Evolutionary conservation across 2,888 invertebrate species (phyloP).

Genomic region (Sarcophaga variegata): DNA sequence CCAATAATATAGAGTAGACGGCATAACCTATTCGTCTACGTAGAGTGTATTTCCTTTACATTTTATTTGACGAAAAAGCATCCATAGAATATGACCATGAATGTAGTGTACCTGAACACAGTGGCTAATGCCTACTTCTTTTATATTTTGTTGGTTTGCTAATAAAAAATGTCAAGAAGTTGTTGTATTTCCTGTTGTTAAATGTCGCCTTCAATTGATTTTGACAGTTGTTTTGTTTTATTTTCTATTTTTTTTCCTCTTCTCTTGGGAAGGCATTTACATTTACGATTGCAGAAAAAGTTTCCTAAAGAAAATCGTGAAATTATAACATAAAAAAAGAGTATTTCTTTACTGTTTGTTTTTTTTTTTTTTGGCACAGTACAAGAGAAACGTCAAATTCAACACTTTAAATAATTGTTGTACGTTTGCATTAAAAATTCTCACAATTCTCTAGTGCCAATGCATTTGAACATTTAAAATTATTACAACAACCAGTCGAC

Average conservation of each 20-base stretch:
- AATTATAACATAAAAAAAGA: background rate
- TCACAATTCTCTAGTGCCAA: background rate
- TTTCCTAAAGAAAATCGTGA: constrained; percentile 18
- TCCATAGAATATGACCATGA: too few relatives aligned
- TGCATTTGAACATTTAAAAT: background rate
- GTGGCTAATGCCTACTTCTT: background rate
- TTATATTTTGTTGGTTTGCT: background rate
- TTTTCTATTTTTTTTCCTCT: background rate
- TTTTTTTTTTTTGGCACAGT: background rate
- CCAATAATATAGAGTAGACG: too few relatives aligned
- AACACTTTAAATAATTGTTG: constrained; percentile 59
- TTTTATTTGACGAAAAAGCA: too few relatives aligned
- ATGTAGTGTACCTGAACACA: background rate
- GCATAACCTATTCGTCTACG: too few relatives aligned
- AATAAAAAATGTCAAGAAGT: constrained; percentile 38
- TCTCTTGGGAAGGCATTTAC: constrained; percentile 65
- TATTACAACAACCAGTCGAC: background rate
- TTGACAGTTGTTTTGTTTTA: constrained; percentile 76
- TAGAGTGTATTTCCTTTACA: too few relatives aligned
- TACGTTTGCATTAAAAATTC: constrained; percentile 45
- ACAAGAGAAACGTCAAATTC: constrained; percentile 54
- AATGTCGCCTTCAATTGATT: constrained; percentile 77
- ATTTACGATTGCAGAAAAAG: constrained; percentile 9
- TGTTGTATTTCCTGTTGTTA: constrained; percentile 65
- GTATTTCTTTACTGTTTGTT: background rate